Conservation (phyloP, 1,140 invertebrate genomes). For the Saxidomus purpurata region DNA sequence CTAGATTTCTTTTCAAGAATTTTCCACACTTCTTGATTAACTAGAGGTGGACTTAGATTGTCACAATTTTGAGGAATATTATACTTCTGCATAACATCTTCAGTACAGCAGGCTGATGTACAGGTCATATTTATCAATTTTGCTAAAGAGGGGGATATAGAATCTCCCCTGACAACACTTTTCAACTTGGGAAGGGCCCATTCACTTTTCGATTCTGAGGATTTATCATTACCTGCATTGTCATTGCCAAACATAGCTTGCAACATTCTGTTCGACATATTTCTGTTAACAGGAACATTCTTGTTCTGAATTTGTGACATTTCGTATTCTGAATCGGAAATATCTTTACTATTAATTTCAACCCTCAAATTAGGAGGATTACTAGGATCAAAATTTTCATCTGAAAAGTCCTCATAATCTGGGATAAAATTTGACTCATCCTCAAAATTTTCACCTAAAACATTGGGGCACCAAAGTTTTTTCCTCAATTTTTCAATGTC, state of each 20-base stretch:
- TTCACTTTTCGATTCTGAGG: background rate
- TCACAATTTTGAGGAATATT: slow-evolving; percentile 20
- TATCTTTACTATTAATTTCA: background rate
- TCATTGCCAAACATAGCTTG: slow-evolving; percentile 6
- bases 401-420: background rate
- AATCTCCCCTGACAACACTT: background rate
- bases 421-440: slow-evolving; percentile 1
- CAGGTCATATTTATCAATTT: slow-evolving; percentile 43
- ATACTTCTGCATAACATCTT: background rate
- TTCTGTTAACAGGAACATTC: background rate
- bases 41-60: background rate
- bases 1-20: slow-evolving; percentile 4
- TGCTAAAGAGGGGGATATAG: slow-evolving; percentile 20
- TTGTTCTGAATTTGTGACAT: background rate
- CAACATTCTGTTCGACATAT: background rate
- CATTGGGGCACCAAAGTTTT: background rate
- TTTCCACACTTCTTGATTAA: slow-evolving; percentile 51
- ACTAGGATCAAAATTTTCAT: slow-evolving; percentile 1
- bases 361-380: background rate
- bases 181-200: slow-evolving; percentile 38
- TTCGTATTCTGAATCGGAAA: background rate
- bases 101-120: slow-evolving; percentile 1
- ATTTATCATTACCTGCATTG: background rate
- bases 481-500: background rate
- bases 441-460: background rate